These are phyloP conservation scores for Oscheius sp. DNA, from an alignment of 2,888 invertebrate genomes.

Conservation along the genomic window DNA sequence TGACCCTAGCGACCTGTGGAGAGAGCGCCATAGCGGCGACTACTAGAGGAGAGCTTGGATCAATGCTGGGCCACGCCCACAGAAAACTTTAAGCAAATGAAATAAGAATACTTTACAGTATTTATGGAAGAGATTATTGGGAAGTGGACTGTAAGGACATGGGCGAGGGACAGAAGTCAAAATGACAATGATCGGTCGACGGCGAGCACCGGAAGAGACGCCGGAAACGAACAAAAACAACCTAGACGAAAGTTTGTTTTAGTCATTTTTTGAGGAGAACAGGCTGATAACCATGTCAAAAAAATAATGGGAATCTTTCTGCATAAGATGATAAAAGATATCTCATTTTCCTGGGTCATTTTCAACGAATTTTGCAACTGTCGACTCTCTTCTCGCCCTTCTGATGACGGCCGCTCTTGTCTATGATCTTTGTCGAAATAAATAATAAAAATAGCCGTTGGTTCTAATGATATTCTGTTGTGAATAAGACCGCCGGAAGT, in stretches of 20 bases:
- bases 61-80: slow-evolving; percentile 32
- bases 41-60: slow-evolving; percentile 22
- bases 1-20: slow-evolving; percentile 37
- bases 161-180: not conserved
- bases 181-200: not conserved
- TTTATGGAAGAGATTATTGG: not conserved
- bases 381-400: too few species aligned
- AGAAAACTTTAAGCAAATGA: slow-evolving; percentile 24
- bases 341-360: too few species aligned
- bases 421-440: too few species aligned
- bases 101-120: slow-evolving; percentile 20
- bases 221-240: slow-evolving; percentile 24
- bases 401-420: too few species aligned
- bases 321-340: too few species aligned
- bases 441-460: too few species aligned
- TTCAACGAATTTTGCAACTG: too few species aligned
- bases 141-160: not conserved
- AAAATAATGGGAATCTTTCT: too few species aligned
- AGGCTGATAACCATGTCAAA: too few species aligned
- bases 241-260: not conserved
- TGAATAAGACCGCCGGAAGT: slow-evolving; percentile 22
- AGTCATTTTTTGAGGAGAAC: not conserved
- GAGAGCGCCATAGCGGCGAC: slow-evolving; percentile 38
- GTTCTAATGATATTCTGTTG: not conserved
- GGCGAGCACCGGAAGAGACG: slow-evolving; percentile 12